Percentiles rank a stretch among this genome's conserved stretches.
These are phyloP conservation scores for Nothocercus julius DNA, from an alignment of 2,113 vertebrate species.

Conservation along the genomic window DNA sequence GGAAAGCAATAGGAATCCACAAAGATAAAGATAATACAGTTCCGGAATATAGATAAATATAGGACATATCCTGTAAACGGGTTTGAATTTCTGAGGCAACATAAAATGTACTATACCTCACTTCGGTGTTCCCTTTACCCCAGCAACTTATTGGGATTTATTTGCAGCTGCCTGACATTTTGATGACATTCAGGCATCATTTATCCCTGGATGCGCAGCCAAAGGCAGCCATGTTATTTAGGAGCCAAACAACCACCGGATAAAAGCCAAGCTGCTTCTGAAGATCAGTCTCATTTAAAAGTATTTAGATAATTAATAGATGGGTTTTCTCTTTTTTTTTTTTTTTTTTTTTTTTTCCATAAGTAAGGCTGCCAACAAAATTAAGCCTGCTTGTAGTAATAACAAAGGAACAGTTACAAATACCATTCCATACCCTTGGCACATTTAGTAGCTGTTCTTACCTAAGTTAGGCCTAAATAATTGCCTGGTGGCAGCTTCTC, in stretches of 20 bases:
- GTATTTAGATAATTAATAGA: background rate
- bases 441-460: background rate
- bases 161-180: background rate
- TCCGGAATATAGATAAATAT: constrained; percentile 23
- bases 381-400: background rate
- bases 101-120: background rate
- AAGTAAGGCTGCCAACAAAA: background rate
- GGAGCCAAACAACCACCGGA: background rate
- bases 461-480: background rate
- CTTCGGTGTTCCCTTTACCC: background rate
- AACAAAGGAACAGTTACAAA: background rate
- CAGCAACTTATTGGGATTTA: background rate
- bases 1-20: constrained; percentile 2
- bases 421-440: background rate
- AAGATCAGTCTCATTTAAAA: constrained; percentile 3
- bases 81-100: constrained; percentile 25
- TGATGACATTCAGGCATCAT: background rate
- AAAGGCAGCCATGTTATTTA: background rate
- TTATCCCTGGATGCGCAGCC: background rate
- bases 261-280: constrained; percentile 8
- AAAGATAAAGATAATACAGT: background rate
- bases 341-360: background rate
- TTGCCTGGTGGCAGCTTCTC: fast-evolving
- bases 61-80: background rate
- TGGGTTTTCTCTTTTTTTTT: background rate